phyloP scores from a whole-genome alignment of 2,797 vertebrate species.

The Chanos chanos region DNA sequence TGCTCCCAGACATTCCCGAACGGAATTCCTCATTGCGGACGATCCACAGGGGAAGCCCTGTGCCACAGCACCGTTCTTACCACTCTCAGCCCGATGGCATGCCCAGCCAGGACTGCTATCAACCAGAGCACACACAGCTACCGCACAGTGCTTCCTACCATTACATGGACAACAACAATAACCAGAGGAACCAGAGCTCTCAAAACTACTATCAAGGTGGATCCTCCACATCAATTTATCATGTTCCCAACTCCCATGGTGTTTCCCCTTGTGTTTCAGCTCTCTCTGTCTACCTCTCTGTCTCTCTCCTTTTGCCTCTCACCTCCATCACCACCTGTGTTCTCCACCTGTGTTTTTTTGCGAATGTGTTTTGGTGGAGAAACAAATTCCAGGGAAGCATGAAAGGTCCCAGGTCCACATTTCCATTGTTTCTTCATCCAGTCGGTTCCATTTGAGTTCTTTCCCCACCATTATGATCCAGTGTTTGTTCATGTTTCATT shows the following conservation, averaged over 20 bases:
- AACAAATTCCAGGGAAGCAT: slow-evolving; percentile 8
- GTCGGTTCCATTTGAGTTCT: not conserved
- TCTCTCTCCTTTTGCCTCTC: not conserved
- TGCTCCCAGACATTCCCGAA: slow-evolving; percentile 82
- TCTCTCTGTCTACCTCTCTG: not conserved
- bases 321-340: slow-evolving; percentile 8
- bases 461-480: not conserved
- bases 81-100: slow-evolving; percentile 69
- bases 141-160: slow-evolving; percentile 73
- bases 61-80: slow-evolving; percentile 52
- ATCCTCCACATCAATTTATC: slow-evolving; percentile 35
- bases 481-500: not conserved
- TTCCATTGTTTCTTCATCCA: not conserved
- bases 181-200: slow-evolving; percentile 58
- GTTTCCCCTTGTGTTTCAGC: slow-evolving; percentile 36
- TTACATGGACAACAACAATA: slow-evolving; percentile 69
- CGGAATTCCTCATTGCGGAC: slow-evolving; percentile 77
- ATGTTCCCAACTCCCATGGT: slow-evolving; percentile 5
- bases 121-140: slow-evolving; percentile 63
- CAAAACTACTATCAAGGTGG: slow-evolving; percentile 77
- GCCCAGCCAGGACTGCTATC: slow-evolving; percentile 61
- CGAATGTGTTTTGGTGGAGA: slow-evolving; percentile 40
- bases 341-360: slow-evolving; percentile 37
- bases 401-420: not conserved
- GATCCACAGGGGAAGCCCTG: slow-evolving; percentile 59